Base-by-base conservation (phyloP, 2,888 invertebrate species). In the Synergus laeviventris region DNA sequence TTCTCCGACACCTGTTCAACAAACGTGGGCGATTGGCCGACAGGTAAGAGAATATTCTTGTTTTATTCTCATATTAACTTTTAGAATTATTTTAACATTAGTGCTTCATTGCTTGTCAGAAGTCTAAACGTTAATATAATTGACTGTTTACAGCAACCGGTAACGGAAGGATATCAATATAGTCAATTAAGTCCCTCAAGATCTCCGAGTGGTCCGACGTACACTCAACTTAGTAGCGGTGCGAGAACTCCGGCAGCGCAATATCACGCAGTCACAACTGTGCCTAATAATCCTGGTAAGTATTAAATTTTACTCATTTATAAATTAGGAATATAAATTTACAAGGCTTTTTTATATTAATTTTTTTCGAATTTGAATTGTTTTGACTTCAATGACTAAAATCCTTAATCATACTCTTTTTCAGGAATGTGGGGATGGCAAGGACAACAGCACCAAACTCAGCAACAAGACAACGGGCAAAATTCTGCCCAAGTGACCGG, bases 371-470 rank as follows among this genome's bases (percentile, higher is more conserved):
- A 16, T 45, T 39, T 31, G 14, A 39, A 39, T 11, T 21, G 3
- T 24, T 24, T 18, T 7, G 8, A 12, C 0, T 60, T 7, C 14
- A 66, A 36, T 9, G 18, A 39, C 11, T 11, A 24, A 24, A 75
- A 70, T 56, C n/a, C 16, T 24, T 38, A 64, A 61, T 38, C 45
- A 21, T 73, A 45, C 21, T 73, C 39, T 54, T 54, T 61, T 73
- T 76, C 91, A 93, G 95, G 95, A 81, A 95, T 96, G 94, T 96
- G 96, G 96, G 94, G 95, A 86, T 96, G 96, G 96, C 95, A 95
- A 87, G 85, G 89, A 12, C 91, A 91, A 79, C 91, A 91, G 54
- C 85, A 85, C 80, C 90, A 90, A 84, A 84, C 87, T 60, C 85
- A 89, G 21, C 89, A 89, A 36, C 89, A 87, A 79, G 91, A 91